Evolutionary conservation across 2,797 vertebrate species (phyloP).

Genomic region (Scarus forsteni): DNA sequence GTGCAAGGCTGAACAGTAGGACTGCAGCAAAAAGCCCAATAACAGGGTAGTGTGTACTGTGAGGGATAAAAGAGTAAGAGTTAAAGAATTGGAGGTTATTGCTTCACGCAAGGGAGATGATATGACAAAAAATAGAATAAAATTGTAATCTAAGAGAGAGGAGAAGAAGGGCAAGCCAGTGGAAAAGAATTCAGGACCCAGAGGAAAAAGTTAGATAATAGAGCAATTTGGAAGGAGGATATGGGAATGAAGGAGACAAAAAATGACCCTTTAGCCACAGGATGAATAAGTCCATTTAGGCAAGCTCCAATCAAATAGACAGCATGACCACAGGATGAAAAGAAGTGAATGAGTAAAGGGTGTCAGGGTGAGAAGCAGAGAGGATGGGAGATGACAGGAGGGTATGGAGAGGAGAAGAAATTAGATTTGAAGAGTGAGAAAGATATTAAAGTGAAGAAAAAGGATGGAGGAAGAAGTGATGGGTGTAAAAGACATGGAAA

Average conservation of each 20-base stretch:
- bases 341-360: slow-evolving; percentile 23
- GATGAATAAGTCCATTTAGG: slow-evolving; percentile 31
- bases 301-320: slow-evolving; percentile 35
- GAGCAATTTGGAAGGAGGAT: slow-evolving; percentile 15
- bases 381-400: slow-evolving; percentile 22
- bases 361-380: slow-evolving; percentile 10
- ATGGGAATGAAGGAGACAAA: slow-evolving; percentile 26
- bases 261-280: slow-evolving; percentile 39
- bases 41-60: background rate
- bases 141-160: background rate
- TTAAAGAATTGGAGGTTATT: background rate
- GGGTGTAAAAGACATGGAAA: slow-evolving; percentile 1
- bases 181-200: slow-evolving; percentile 7
- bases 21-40: background rate
- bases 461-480: background rate
- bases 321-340: slow-evolving; percentile 52
- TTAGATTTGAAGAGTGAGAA: slow-evolving; percentile 31
- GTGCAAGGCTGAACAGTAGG: background rate
- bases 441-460: slow-evolving; percentile 19
- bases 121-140: background rate
- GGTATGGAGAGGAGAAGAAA: slow-evolving; percentile 21
- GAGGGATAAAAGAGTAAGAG: background rate
- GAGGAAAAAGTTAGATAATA: background rate
- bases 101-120: background rate
- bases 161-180: background rate